Base-by-base conservation (phyloP, 2,888 invertebrate genomes). In the Caenorhabditis uteleia region DNA sequence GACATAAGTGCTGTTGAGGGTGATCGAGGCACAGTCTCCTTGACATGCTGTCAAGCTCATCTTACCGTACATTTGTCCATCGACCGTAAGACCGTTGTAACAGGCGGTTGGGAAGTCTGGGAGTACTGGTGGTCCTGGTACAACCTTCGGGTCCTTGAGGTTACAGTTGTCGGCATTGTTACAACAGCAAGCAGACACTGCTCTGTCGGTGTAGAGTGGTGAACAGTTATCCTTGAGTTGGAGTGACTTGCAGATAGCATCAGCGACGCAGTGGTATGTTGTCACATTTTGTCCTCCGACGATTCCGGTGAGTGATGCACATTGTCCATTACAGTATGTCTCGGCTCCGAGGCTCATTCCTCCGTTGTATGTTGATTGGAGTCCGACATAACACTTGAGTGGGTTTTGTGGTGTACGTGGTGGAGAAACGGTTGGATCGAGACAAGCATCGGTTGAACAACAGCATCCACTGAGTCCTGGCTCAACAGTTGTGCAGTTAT, bases 331-430 rank as follows among this genome's bases (percentile, higher is more conserved):
- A 33, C 73, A 73, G 39, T 53, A 57, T 26, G 50, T 46, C n/a
- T 54, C 57, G 7, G 65, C 68, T 58, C 73, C 73, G 27, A 66
- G 26, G 38, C 51, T 57, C 33, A 64, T 21, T 7, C 34, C 36
- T 25, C 44, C 38, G 40, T 64, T 56, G 59, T 33, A 56, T 29
- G 51, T 66, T n/a, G 70, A 62, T 38, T 65, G 20, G 25, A 70
- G 39, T 53, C 73, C 73, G 14, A 73, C 73, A 51, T 59, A 73
- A 54, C 73, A 73, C 31, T 56, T 67, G 36, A 70, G 60, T 29
- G 56, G 56, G 54, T 66, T 68, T 21, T 12, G 36, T 40, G 69
- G 70, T 18, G 53, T 58, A 26, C 59, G 43, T 45, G 59, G 59
- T 45, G 68, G 68, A 6, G 10, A 34, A 25, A 53, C 59, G 27